Conservation (phyloP, 2,888 invertebrate genomes). For the Cetonia aurata region DNA sequence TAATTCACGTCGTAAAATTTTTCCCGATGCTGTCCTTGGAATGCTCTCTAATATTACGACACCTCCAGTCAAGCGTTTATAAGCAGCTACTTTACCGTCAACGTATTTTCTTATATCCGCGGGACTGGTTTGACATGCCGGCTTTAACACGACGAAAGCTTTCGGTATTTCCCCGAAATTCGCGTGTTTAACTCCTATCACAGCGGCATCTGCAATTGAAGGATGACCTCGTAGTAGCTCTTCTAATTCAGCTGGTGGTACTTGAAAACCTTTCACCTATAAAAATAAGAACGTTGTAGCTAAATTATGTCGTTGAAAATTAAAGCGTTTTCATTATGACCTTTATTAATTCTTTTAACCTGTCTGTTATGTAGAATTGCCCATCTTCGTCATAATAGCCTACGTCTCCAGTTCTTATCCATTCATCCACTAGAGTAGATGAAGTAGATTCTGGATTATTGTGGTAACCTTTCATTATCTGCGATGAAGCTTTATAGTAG, state of each 20-base stretch:
- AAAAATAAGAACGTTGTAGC: no score
- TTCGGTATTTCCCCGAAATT: slow-evolving; percentile 80
- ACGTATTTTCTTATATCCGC: slow-evolving; percentile 75
- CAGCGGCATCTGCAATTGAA: slow-evolving; percentile 83
- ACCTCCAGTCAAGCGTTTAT: slow-evolving; percentile 76
- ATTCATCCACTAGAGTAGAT: slow-evolving; percentile 73
- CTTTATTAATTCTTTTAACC: slow-evolving; percentile 85
- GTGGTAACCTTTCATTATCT: slow-evolving; percentile 78
- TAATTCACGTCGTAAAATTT: slow-evolving; percentile 70
- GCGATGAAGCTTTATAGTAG: slow-evolving; percentile 66
- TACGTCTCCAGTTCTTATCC: slow-evolving; percentile 79
- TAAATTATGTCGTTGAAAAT: slow-evolving; percentile 5
- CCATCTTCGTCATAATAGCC: slow-evolving; percentile 73
- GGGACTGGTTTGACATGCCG: slow-evolving; percentile 64
- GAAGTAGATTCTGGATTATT: slow-evolving; percentile 79
- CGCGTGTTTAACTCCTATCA: slow-evolving; percentile 81
- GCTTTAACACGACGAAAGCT: slow-evolving; percentile 77
- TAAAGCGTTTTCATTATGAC: slow-evolving; percentile 40
- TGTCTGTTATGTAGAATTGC: slow-evolving; percentile 76
- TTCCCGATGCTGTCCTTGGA: slow-evolving; percentile 74
- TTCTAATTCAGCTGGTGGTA: slow-evolving; percentile 91
- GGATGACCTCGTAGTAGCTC: slow-evolving; percentile 79
- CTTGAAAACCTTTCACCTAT: slow-evolving; percentile 74
- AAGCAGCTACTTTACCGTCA: slow-evolving; percentile 77
- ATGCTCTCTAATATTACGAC: slow-evolving; percentile 70